phyloP scores from a whole-genome alignment of 2,113 vertebrate genomes.

The Lamprologus sp. region DNA sequence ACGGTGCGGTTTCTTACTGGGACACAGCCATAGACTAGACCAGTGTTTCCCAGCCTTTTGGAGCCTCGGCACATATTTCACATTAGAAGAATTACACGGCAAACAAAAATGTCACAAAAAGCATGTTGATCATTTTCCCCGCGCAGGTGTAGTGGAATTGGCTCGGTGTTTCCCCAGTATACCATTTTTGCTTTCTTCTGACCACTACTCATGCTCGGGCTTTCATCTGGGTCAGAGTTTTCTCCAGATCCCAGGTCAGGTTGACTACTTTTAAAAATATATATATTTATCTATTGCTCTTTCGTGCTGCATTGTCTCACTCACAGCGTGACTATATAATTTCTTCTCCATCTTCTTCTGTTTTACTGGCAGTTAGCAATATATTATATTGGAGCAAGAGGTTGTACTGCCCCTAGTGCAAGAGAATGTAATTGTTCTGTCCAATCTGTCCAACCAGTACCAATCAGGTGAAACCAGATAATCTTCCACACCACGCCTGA shows the following conservation, averaged over 20 bases:
- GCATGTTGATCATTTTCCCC: not conserved
- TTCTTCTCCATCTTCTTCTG: not conserved
- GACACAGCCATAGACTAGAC: not conserved
- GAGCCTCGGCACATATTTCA: not conserved
- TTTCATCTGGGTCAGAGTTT: not conserved
- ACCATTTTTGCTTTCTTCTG: not conserved
- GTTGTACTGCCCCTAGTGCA: not conserved
- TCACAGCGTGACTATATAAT: not conserved
- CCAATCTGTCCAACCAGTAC: not conserved
- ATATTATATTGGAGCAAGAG: not conserved
- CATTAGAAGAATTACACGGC: not conserved
- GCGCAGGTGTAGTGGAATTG: not conserved
- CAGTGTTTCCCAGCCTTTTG: not conserved
- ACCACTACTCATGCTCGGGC: not conserved
- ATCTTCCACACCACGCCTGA: not conserved
- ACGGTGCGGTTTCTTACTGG: too few species aligned
- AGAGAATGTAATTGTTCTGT: not conserved
- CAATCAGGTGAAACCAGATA: not conserved
- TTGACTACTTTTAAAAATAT: not conserved
- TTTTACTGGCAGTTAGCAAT: not conserved
- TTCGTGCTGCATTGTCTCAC: not conserved
- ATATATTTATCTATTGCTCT: not conserved
- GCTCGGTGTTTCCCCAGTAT: fast-evolving
- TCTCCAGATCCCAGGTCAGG: not conserved
- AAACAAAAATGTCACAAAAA: not conserved